Conservation (phyloP, 2,113 vertebrate species). For the Sorex fumeus region DNA sequence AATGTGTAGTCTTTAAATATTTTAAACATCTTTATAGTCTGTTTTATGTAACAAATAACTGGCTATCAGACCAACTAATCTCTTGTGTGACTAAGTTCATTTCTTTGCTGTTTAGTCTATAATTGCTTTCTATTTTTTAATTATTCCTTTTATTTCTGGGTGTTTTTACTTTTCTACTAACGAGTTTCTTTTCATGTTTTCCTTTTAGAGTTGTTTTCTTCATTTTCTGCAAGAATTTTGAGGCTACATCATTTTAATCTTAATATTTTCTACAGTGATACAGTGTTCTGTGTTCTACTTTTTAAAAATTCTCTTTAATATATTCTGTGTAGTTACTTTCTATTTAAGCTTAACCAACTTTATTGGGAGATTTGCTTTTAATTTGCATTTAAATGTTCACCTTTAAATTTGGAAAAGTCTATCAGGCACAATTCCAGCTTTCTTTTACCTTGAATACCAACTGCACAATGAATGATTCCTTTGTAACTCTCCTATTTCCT, state of each 20-base stretch:
- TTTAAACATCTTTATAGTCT: not conserved
- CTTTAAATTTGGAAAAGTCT: slow-evolving; percentile 16
- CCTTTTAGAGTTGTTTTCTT: not conserved
- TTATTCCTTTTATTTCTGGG: slow-evolving; percentile 12
- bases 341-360: slow-evolving; percentile 13
- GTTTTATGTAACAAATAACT: not conserved
- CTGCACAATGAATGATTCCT: not conserved
- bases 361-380: slow-evolving; percentile 23
- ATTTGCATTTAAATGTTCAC: slow-evolving; percentile 20
- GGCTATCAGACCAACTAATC: not conserved
- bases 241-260: not conserved
- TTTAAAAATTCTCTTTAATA: slow-evolving; percentile 5
- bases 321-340: not conserved
- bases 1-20: too few relatives aligned
- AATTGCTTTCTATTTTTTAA: slow-evolving; percentile 29
- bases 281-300: not conserved
- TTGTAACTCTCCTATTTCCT: not conserved
- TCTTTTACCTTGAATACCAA: not conserved
- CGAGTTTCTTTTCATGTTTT: not conserved
- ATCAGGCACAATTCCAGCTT: not conserved
- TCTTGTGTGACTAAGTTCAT: slow-evolving; percentile 15
- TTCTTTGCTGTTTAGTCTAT: slow-evolving; percentile 1
- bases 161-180: not conserved
- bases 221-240: not conserved
- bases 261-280: slow-evolving; percentile 29